These are phyloP conservation scores for Rhadinocentrus ornatus DNA, from an alignment of 2,797 vertebrate genomes.

Conservation along the genomic window DNA sequence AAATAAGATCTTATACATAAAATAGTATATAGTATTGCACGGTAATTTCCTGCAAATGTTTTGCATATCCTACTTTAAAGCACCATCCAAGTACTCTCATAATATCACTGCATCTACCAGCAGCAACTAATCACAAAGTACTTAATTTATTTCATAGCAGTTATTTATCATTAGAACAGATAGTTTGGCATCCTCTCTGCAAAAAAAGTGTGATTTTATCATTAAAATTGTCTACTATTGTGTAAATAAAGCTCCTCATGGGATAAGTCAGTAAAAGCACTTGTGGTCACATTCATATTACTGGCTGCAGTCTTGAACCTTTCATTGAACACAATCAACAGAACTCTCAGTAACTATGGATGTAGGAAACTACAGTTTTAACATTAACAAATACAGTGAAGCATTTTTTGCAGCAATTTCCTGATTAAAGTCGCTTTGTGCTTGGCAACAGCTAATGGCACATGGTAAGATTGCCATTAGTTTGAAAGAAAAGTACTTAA, in stretches of 20 bases:
- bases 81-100: slow-evolving; percentile 77
- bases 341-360: slow-evolving; percentile 24
- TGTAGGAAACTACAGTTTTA: slow-evolving; percentile 25
- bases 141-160: slow-evolving; percentile 59
- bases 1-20: slow-evolving; percentile 72
- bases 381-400: slow-evolving; percentile 26
- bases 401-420: slow-evolving; percentile 18
- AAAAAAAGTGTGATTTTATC: background rate
- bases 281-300: slow-evolving; percentile 59
- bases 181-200: slow-evolving; percentile 25
- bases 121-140: slow-evolving; percentile 83
- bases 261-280: slow-evolving; percentile 54
- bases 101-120: slow-evolving; percentile 60
- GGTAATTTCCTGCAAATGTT: slow-evolving; percentile 37
- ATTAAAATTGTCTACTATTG: slow-evolving; percentile 21
- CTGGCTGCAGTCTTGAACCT: slow-evolving; percentile 40
- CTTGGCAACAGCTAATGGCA: background rate
- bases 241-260: slow-evolving; percentile 27
- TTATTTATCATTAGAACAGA: slow-evolving; percentile 12
- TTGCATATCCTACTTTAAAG: slow-evolving; percentile 33
- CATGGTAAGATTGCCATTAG: slow-evolving; percentile 11
- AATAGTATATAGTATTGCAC: slow-evolving; percentile 58
- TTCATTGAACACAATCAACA: slow-evolving; percentile 23
- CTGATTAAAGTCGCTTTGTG: slow-evolving; percentile 10
- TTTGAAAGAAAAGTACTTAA: slow-evolving; percentile 11